Evolutionary conservation across 2,797 vertebrate species (phyloP), one percentile per base, ranked within the genome.

Genomic region (Muraenolepis orangiensis): DNA sequence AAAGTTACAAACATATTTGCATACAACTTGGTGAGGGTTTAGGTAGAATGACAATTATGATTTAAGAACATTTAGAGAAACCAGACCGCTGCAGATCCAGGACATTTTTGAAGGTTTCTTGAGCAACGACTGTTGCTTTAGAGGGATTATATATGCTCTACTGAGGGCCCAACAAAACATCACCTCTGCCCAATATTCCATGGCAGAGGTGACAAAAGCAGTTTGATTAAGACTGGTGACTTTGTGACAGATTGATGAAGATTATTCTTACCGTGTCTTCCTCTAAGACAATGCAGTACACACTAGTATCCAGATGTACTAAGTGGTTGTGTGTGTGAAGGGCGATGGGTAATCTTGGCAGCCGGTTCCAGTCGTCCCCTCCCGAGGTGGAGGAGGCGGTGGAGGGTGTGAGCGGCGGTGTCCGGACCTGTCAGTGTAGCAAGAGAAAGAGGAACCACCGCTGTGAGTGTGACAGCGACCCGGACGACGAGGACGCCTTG

Each of bases 381-480:
- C 86, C 75, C 74, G 85, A 80, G 71, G 84, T 82, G 6, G 89
- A 90, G 38, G 91, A 91, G 30, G 66, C 70, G 1, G 61, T 57
- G 13, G 92, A 90, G 71, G 88, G 83, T 2, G 51, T 73, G 14
- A 87, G 83, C n/a, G 23, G 64, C 64, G 78, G 83, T n/a, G n/a
- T n/a, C 31, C 88, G 78, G 51, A 88, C 82, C 2, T 95, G 93
- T 61, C 92, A 94, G 16, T 95, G 94, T 78, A 94, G 90, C 80
- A 95, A 95, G 84, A 93, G 94, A 80, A 95, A 94, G 79, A 86
- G 94, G 69, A 94, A 90, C 66, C 87, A 90, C 4, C 89, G 82
- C 26, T 95, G 94, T 64, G 93, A 94, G 76, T 95, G 94, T 79
- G 94, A 95, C 74, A 94, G 92, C 18, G 94, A 95, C 23, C 87